These are phyloP conservation scores for Acrobasis suavella DNA, from an alignment of 2,888 invertebrate species.

Conservation along the genomic window DNA sequence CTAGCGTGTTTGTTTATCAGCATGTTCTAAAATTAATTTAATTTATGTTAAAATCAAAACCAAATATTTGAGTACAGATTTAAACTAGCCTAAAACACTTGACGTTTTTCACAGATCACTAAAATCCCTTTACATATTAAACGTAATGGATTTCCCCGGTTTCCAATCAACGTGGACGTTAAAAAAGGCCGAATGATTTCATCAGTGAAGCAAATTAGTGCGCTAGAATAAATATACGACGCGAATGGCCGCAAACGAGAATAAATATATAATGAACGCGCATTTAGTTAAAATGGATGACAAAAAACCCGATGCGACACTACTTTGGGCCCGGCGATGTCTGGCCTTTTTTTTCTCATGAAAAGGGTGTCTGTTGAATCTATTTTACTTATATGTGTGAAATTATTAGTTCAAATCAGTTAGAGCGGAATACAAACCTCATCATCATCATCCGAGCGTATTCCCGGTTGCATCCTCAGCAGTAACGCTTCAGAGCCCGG, in stretches of 20 bases:
- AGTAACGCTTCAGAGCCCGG: too few relatives aligned
- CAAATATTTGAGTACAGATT: too few relatives aligned
- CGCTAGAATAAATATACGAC: slow-evolving; percentile 36
- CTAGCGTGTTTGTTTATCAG: too few relatives aligned
- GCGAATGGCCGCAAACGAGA: slow-evolving; percentile 30
- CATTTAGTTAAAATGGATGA: slow-evolving; percentile 44
- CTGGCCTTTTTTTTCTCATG: background rate
- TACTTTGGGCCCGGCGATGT: slow-evolving; percentile 17
- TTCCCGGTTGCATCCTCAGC: too few relatives aligned
- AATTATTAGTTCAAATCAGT: too few relatives aligned
- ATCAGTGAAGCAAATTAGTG: slow-evolving; percentile 37
- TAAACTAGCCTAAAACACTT: background rate
- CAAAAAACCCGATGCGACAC: slow-evolving; percentile 32
- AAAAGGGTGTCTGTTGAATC: too few relatives aligned
- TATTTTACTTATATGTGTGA: too few relatives aligned
- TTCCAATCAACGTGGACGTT: slow-evolving; percentile 33
- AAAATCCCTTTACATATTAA: background rate
- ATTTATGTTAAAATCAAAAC: too few relatives aligned
- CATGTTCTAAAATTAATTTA: too few relatives aligned
- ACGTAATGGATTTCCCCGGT: slow-evolving; percentile 18
- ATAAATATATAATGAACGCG: slow-evolving; percentile 45
- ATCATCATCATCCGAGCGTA: too few relatives aligned
- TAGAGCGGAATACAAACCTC: too few relatives aligned
- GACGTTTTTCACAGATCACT: background rate
- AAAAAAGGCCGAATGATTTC: slow-evolving; percentile 31